These are phyloP conservation scores for Acrobasis suavella DNA, from an alignment of 2,888 invertebrate genomes.

Conservation along the genomic window DNA sequence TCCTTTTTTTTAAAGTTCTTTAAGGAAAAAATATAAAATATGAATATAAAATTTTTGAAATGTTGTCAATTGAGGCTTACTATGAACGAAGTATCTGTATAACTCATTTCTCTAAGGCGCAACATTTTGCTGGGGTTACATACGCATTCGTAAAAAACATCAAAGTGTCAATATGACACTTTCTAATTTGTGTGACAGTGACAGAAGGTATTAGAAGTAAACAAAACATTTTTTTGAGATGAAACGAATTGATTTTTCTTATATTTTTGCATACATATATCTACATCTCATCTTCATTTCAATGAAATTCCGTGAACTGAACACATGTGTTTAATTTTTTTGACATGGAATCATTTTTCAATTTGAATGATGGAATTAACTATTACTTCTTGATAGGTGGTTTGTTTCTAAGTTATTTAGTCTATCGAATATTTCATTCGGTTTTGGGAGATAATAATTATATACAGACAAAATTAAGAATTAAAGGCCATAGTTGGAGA, in stretches of 20 bases:
- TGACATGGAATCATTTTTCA: conserved; percentile 49
- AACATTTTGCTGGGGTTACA: too few species aligned
- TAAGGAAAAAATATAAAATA: too few species aligned
- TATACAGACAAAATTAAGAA: conserved; percentile 62
- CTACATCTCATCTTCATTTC: neutral
- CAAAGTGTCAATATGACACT: neutral
- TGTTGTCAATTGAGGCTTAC: too few species aligned
- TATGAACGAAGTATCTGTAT: too few species aligned
- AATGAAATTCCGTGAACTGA: neutral
- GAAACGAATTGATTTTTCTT: neutral
- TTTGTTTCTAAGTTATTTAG: conserved; percentile 65
- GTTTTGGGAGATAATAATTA: conserved; percentile 62
- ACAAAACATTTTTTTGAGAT: neutral
- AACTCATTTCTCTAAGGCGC: too few species aligned
- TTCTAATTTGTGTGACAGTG: too few species aligned
- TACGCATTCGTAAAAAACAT: too few species aligned
- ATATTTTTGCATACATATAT: neutral
- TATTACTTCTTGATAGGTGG: conserved; percentile 70
- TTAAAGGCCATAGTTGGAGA: conserved; percentile 73
- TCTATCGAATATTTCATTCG: conserved; percentile 65
- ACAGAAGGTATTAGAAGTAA: too few species aligned
- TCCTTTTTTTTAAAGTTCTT: too few species aligned
- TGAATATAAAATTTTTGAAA: too few species aligned
- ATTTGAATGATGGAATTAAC: conserved; percentile 61
- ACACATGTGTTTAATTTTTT: neutral